Conservation (phyloP, 2,113 vertebrate species). For the Pelodiscus sinensis region DNA sequence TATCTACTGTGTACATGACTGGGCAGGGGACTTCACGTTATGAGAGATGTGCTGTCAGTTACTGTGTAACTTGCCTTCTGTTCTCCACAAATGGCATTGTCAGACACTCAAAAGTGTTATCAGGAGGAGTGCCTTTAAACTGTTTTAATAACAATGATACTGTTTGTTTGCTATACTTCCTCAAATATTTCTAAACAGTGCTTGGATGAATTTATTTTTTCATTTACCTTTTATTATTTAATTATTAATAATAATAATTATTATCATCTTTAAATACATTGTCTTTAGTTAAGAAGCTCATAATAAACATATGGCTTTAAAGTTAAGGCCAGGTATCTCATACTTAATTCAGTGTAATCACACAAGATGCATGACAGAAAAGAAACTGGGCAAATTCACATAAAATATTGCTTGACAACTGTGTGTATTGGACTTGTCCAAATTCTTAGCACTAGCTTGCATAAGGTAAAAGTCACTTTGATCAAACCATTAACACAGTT, state of each 20-base stretch:
- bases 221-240: neutral
- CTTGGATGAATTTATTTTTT: neutral
- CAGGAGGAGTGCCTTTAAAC: accelerated
- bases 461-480: neutral
- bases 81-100: neutral
- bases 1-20: accelerated
- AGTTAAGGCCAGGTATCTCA: neutral
- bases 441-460: neutral
- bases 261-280: neutral
- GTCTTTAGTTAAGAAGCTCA: neutral
- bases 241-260: too few species aligned
- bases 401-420: neutral
- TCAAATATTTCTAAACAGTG: neutral
- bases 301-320: neutral
- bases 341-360: neutral
- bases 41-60: neutral
- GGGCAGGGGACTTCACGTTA: neutral
- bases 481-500: neutral
- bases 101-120: neutral
- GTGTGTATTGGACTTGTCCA: neutral
- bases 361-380: neutral
- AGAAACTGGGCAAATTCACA: neutral
- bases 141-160: neutral
- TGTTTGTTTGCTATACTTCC: neutral
- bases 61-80: neutral